phyloP scores from a whole-genome alignment of 2,888 invertebrate genomes.

The Heliothis peltigera region DNA sequence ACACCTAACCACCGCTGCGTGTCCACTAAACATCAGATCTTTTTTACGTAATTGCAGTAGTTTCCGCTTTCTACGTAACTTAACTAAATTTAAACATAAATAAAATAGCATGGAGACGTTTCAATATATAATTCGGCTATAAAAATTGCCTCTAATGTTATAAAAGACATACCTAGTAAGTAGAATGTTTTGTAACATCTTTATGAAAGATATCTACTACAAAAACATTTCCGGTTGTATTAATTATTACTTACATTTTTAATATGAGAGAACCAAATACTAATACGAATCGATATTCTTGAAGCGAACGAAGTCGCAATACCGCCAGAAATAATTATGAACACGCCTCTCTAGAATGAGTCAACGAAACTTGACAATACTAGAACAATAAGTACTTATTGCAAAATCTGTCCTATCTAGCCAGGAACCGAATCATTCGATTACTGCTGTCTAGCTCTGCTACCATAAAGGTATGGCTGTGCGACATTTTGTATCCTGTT shows the following conservation, averaged over 20 bases:
- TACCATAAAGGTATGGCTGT: conserved; percentile 6
- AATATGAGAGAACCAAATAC: neutral
- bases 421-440: conserved; percentile 10
- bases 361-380: neutral
- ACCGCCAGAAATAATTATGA: conserved; percentile 18
- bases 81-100: conserved; percentile 33
- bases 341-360: conserved; percentile 1
- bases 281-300: neutral
- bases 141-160: neutral
- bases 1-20: conserved; percentile 43
- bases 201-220: neutral
- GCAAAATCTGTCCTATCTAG: conserved; percentile 22
- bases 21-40: conserved; percentile 39
- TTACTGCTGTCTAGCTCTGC: neutral
- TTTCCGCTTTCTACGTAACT: conserved; percentile 60
- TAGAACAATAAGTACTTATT: conserved; percentile 20
- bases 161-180: no score
- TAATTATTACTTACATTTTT: neutral
- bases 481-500: neutral
- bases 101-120: conserved; percentile 19
- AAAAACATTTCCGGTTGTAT: no score
- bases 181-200: neutral
- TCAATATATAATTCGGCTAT: conserved; percentile 8
- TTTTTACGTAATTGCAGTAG: conserved; percentile 51
- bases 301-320: neutral